Evolutionary conservation across 2,797 vertebrate genomes (phyloP), one percentile per base, ranked within the genome.

Genomic region (Enteromius argenteus): DNA sequence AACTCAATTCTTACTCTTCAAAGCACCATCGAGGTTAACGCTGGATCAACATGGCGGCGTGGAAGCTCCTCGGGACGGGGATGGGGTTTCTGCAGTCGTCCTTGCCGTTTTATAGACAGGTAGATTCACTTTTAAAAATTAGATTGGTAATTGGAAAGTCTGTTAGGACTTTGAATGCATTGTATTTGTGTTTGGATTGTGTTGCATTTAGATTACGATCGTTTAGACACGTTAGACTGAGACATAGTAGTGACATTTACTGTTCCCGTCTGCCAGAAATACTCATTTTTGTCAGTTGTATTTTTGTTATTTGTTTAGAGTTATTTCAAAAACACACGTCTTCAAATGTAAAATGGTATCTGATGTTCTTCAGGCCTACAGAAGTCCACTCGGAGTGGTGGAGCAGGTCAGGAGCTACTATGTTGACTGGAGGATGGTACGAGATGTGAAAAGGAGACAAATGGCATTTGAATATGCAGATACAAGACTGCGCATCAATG

Each of bases 391-490:
- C 88, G 92, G 89, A 17, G 86, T 86, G 0, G 51, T 92, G 87
- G 91, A 94, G 85, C 97, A 96, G 86, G 93, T 88, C 76, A 93
- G 98, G 86, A 84, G 94, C 80, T 96, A 98, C 89, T 98, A 98
- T 0, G 97, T 98, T 11, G 88, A 99, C 92, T 99, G 98, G 98
- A 96, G 92, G 90, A 99, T 99, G 98, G 84, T 98, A 68, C 95
- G 97, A 53, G 98, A 99, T 1, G 95, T 99, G 37, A 99, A 98
- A 91, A 97, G 98, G 78, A 94, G 98, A 90, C 95, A 95, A 80
- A 92, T 97, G 94, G 97, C 97, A 0, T 97, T 93, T 4, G 97
- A 99, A 37, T 95, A 95, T 0, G 97, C 98, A 0, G 97, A 99
- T 5, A 93, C 97, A 86, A 93, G 98, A 89, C 90, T 99, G 17